Conservation (phyloP, 2,797 vertebrate species). For the Staurois parvus region DNA sequence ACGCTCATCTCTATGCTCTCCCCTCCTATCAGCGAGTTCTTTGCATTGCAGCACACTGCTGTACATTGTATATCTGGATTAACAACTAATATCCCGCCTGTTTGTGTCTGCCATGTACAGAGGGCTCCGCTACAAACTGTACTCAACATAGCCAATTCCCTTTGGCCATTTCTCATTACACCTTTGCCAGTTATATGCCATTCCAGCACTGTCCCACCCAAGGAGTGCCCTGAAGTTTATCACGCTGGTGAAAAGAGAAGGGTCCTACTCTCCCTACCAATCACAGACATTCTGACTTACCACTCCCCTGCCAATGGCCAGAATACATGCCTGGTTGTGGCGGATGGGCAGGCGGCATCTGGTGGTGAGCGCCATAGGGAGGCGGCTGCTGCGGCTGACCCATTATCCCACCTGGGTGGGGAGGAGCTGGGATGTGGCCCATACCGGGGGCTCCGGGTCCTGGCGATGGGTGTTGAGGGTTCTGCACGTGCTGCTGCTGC, state of each 20-base stretch:
- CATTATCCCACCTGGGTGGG: slow-evolving; percentile 76
- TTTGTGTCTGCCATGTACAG: too few relatives aligned
- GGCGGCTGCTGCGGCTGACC: slow-evolving; percentile 81
- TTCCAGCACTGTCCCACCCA: not conserved
- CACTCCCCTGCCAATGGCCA: not conserved
- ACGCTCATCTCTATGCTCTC: too few relatives aligned
- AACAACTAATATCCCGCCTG: too few relatives aligned
- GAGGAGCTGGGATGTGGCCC: slow-evolving; percentile 71
- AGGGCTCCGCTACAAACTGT: too few relatives aligned
- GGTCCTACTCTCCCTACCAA: not conserved
- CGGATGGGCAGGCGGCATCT: slow-evolving; percentile 90
- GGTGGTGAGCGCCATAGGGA: slow-evolving; percentile 90
- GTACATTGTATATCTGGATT: too few relatives aligned
- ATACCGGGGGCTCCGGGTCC: slow-evolving; percentile 69
- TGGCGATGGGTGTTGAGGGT: slow-evolving; percentile 70
- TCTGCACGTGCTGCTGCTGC: slow-evolving; percentile 65
- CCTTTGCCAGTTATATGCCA: too few relatives aligned
- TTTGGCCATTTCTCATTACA: too few relatives aligned
- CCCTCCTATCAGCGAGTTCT: too few relatives aligned
- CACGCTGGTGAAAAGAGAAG: not conserved
- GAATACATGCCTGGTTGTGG: slow-evolving; percentile 82
- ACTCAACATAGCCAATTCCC: too few relatives aligned
- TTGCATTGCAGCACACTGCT: too few relatives aligned
- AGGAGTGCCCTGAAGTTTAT: not conserved
- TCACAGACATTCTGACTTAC: not conserved